Base-by-base conservation (phyloP, 1,140 invertebrate genomes). In the Euwallacea similis region DNA sequence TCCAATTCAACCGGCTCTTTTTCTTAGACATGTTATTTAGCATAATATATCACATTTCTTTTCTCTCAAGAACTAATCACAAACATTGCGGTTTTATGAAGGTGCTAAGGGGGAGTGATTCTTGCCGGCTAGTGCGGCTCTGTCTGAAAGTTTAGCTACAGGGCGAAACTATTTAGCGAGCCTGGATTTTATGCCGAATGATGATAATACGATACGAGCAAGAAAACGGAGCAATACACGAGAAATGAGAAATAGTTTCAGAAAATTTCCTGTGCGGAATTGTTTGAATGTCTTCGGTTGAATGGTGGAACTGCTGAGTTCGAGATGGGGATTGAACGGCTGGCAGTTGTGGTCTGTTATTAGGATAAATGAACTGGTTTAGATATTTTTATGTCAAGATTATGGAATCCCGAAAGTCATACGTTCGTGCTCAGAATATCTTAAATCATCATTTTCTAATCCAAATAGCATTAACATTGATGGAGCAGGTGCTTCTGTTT, bases 191-290 rank as follows among this genome's bases (percentile, higher is more conserved):
- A 11, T 50, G 46, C 61, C 33, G n/a, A 21, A 41, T 16, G 11
- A 42, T 66, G n/a, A 55, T 66, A 55, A 66, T 66, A 66, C 8
- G 47, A 47, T 55, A 50, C 55, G 50, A 54, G 63, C 54, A 66
- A 66, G 47, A 66, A 47, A 50, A 66, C 53, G 54, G 47, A 55
- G 47, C 33, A 54, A 66, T 55, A 21, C 21, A 66, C 46, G 13
- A 66, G 63, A 66, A 66, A 33, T 55, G 47, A 66, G 53, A 66
- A 66, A 54, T 66, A 66, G 47, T 66, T 66, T 66, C n/a, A 66
- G 63, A 66, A 66, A 33, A 66, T 66, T 54, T 16, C 54, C 47
- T 47, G 54, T 42, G 63, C 63, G 41, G 47, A 66, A 66, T 66
- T 66, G 33, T 42, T 66, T 54, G 55, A 54, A 54, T 54, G 42